Evolutionary conservation across 2,888 invertebrate species (phyloP), one percentile per base, ranked within the genome.

Genomic region (Chloroclysta siterata): DNA sequence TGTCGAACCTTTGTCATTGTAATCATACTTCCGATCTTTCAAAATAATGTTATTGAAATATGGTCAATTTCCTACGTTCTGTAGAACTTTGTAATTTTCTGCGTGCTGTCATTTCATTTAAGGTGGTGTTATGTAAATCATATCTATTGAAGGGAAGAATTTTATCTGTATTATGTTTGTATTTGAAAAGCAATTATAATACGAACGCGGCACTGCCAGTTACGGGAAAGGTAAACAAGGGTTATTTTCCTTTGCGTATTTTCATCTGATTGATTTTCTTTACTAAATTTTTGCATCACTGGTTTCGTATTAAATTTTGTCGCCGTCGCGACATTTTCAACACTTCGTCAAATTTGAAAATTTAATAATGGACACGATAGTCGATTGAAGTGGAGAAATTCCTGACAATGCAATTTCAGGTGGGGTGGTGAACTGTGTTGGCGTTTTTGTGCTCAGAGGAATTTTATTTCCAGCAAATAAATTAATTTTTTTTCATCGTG

Each of bases 1-100:
- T 88, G 90, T 90, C 90, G 89, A 90, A 91, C 91, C 92, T 92
- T 90, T 92, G 92, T 92, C 91, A 92, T 90, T 90, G 85, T 90
- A 90, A 91, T 91, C 91, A 84, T 79, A 84, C 84, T 90, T 90
- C 90, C 90, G 89, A 92, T 91, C 90, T 90, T 89, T 85, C 88
- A 85, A 90, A 89, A 90, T 91, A 88, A 91, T 88, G 83, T 89
- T 90, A 91, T 92, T 92, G 90, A 92, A 90, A 91, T 91, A 92
- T 91, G 90, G 91, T 90, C 89, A 90, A 91, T 91, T 90, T 92
- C 91, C 90, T 85, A 81, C 77, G 80, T 81, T 84, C 83, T 74
- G 82, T 81, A 81, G 80, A 74, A 82, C 69, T 83, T 84, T 67
- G 83, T 87, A 85, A 88, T 86, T 88, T 51, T 83, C 78, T 77